Evolutionary conservation across 2,113 vertebrate species (phyloP), one percentile per base, ranked within the genome.

Genomic region (Pavo muticus): DNA sequence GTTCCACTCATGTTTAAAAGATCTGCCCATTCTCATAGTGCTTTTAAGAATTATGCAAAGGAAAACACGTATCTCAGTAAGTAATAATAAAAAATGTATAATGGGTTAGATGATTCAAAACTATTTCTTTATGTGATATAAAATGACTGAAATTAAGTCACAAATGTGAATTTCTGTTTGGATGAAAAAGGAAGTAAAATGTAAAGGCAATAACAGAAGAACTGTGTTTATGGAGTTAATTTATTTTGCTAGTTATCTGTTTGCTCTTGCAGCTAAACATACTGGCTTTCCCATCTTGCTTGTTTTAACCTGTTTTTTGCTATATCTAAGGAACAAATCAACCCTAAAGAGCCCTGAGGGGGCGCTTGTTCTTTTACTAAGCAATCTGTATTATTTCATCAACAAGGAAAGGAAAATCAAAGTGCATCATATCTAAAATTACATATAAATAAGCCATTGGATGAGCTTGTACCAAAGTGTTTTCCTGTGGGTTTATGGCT

Each of bases 321-420:
- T 82, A 3, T 87, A 77, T 90, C 67, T 94, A 74, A 74, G 45
- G 35, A 91, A 76, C 10, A 86, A 88, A 90, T 94, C 56, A 88
- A 50, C 56, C 50, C n/a, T 88, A 81, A 93, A 87, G n/a, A 82
- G n/a, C 59, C 69, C 67, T 69, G 21, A 24, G 64, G 89, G 50
- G 35, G 9, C 4, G 63, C 12, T 89, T 92, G 78, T 78, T 91
- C 75, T 91, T 93, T 96, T 82, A 79, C 32, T 76, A 67, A 94
- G 40, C 30, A 91, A 80, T 80, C 60, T 90, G 81, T 27, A 60
- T 87, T 95, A 86, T 88, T 91, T 91, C 60, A 72, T 90, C 50
- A 93, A 27, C 72, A 88, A 61, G 21, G 24, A 59, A 87, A 86
- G 45, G 39, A 78, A 80, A 94, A 86, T 75, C 30, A 11, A 90